These are phyloP conservation scores for Cyprichromis sp. DNA, from an alignment of 2,113 vertebrate species.

Conservation along the genomic window DNA sequence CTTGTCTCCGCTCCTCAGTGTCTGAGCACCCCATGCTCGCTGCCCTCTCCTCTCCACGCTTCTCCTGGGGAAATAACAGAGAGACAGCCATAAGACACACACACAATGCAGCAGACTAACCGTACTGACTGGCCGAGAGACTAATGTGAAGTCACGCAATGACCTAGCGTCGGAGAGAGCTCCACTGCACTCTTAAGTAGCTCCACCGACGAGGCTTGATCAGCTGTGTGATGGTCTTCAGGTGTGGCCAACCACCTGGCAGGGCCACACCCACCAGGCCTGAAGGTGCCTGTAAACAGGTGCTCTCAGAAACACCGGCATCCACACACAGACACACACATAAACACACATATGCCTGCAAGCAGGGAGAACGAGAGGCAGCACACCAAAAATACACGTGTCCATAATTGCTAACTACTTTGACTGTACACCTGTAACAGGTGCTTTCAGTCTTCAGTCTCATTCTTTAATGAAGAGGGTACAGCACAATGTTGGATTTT, in stretches of 20 bases:
- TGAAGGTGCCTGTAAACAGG: not conserved
- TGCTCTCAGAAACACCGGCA: rapidly evolving
- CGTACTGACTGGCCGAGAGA: not conserved
- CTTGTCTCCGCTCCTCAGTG: not conserved
- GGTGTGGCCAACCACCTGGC: not conserved
- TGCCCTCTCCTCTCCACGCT: not conserved
- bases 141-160: not conserved
- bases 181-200: not conserved
- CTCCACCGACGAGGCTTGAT: not conserved
- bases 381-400: not conserved
- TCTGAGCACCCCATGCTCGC: not conserved
- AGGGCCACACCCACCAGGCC: not conserved
- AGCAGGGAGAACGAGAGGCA: not conserved
- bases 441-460: not conserved
- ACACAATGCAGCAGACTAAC: not conserved
- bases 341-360: not conserved
- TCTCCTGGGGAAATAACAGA: not conserved
- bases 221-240: not conserved
- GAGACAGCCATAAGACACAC: not conserved
- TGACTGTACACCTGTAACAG: not conserved
- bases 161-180: not conserved
- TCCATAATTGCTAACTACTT: not conserved
- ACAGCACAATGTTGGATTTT: not conserved
- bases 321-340: not conserved
- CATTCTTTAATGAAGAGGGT: not conserved